Base-by-base conservation (phyloP, 2,113 vertebrate species). In the Ophiodon elongatus region DNA sequence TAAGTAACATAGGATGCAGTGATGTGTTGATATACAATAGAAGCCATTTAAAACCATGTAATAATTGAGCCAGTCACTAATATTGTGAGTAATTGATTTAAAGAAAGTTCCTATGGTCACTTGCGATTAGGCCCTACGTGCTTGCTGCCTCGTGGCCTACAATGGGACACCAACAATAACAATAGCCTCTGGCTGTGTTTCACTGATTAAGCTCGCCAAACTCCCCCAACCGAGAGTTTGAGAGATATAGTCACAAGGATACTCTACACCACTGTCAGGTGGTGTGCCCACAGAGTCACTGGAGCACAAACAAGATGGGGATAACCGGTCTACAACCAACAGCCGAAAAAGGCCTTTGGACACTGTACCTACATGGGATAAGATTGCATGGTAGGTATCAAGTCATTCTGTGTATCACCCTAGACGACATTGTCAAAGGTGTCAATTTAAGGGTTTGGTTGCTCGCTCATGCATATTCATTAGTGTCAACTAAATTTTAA, bases 301-400 rank as follows among this genome's bases (percentile, higher is more conserved):
- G 86, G 64, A 92, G 93, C 93, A 92, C 88, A 87, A 89, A 93
- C 82, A 80, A 89, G 86, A 92, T 88, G 89, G 76, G 74, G 92
- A 92, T 92, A 91, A 93, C 85, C 74, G 23, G 72, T 73, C 89
- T 72, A 77, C 80, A 87, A 73, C 77, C 85, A 76, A 35, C 73
- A 76, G 89, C 84, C 86, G 86, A 84, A 88, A 86, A 73, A 85
- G 76, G 78, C 52, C 83, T 82, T 69, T 86, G 84, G 93, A 90
- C 84, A 86, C 76, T 83, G 83, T 69, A 86, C 88, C 87, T 72
- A 67, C 82, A 60, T 21, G 62, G 82, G 90, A 93, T 95, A 91
- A 89, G 91, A 93, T 95, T 94, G 89, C 95, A 94, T 15, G 67
- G 59, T 89, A 74, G 82, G 91, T 94, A 95, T 95, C 91, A 92